Evolutionary conservation across 2,113 vertebrate species (phyloP).

Genomic region (Emydocephalus ijimae): DNA sequence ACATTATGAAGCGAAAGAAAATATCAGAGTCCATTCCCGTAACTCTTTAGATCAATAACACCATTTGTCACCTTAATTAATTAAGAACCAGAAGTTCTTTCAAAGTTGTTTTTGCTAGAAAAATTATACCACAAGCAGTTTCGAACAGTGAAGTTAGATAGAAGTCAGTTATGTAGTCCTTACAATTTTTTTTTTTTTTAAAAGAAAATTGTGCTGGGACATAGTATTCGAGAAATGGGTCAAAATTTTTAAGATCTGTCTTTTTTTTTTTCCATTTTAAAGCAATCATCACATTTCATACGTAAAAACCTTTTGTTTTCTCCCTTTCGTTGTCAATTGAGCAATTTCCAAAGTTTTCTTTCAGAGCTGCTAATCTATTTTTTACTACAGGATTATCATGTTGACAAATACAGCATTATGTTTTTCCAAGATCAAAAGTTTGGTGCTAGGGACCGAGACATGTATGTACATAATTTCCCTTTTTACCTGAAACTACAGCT

Average conservation of each 20-base stretch:
- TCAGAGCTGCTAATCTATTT: conserved; percentile 72
- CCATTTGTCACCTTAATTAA: conserved; percentile 32
- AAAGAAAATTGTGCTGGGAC: conserved; percentile 58
- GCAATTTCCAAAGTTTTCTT: conserved; percentile 49
- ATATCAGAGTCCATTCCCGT: conserved; percentile 48
- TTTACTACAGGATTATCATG: conserved; percentile 61
- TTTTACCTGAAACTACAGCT: conserved; percentile 68
- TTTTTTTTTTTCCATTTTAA: neutral
- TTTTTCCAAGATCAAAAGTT: conserved; percentile 62
- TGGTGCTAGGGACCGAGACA: conserved; percentile 64
- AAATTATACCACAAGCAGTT: conserved; percentile 48
- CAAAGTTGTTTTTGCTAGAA: conserved; percentile 42
- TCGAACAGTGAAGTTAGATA: conserved; percentile 26
- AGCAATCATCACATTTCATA: conserved; percentile 49
- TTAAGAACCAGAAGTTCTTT: conserved; percentile 36
- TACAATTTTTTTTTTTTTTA: conserved; percentile 12
- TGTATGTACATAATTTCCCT: conserved; percentile 68
- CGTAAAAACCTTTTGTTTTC: conserved; percentile 56
- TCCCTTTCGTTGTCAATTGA: conserved; percentile 51
- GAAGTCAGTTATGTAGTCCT: conserved; percentile 55
- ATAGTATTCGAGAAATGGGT: conserved; percentile 60
- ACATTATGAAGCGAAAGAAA: conserved; percentile 54
- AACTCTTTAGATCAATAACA: conserved; percentile 60
- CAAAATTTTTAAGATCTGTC: conserved; percentile 26
- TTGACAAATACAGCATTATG: conserved; percentile 67